Percentiles rank a stretch among this genome's conserved stretches.
These are phyloP conservation scores for Pseudomyrmex cubaensis DNA, from an alignment of 1,140 invertebrate genomes.

Conservation along the genomic window DNA sequence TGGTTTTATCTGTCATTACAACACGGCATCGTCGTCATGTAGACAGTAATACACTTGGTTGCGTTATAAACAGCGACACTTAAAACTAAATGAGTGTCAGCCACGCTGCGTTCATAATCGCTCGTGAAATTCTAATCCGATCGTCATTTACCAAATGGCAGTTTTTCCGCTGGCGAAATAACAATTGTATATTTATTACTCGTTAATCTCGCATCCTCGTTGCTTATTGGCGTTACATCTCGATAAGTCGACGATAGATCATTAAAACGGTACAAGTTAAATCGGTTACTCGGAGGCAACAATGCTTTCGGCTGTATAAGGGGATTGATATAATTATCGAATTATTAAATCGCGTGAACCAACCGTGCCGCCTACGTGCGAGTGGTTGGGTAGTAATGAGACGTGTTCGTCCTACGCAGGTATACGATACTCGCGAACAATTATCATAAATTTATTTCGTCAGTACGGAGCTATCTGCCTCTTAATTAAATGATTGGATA, in stretches of 20 bases:
- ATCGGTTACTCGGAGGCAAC: constrained; percentile 16
- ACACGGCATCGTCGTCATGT: constrained; percentile 19
- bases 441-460: constrained; percentile 38
- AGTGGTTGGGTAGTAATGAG: constrained; percentile 56
- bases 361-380: constrained; percentile 28
- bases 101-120: neutral
- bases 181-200: constrained; percentile 1
- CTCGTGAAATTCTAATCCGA: neutral
- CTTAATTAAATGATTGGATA: constrained; percentile 25
- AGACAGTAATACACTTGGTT: constrained; percentile 11
- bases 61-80: constrained; percentile 18
- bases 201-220: constrained; percentile 20
- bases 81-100: neutral
- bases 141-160: constrained; percentile 28
- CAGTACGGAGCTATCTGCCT: neutral
- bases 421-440: constrained; percentile 18
- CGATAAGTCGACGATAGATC: constrained; percentile 15
- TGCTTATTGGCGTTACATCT: neutral
- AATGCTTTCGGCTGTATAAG: constrained; percentile 54
- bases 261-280: constrained; percentile 25
- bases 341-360: constrained; percentile 68
- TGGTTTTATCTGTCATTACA: constrained; percentile 25
- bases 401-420: constrained; percentile 55
- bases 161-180: neutral
- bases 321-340: constrained; percentile 64